Percentiles rank a stretch among this genome's conserved stretches.
These are phyloP conservation scores for Perizoma affinitatum DNA, from an alignment of 2,888 invertebrate species.

Conservation along the genomic window DNA sequence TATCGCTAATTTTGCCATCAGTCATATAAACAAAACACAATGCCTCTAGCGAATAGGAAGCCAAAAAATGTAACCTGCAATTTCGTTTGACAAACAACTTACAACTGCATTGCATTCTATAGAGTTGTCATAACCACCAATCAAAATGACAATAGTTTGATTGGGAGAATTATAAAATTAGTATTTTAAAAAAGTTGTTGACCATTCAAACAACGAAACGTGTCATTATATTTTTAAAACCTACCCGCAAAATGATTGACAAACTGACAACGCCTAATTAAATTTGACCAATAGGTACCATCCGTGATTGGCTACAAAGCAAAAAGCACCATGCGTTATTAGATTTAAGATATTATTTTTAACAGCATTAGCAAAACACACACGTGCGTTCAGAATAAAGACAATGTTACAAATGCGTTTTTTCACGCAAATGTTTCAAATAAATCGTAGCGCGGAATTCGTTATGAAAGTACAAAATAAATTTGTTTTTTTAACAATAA, in stretches of 20 bases:
- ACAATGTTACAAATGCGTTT: conserved; percentile 21
- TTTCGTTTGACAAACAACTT: conserved; percentile 37
- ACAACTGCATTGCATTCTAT: conserved; percentile 16
- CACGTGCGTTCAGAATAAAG: conserved; percentile 4
- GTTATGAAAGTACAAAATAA: conserved; percentile 18
- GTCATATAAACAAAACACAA: conserved; percentile 26
- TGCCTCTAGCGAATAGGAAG: conserved; percentile 30
- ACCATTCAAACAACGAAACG: conserved; percentile 51
- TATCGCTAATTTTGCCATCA: conserved; percentile 30
- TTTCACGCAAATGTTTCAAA: conserved; percentile 1
- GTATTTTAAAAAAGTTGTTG: conserved; percentile 46
- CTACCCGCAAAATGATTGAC: conserved; percentile 49
- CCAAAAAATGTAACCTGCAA: conserved; percentile 31
- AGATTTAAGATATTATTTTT: background rate
- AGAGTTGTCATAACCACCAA: conserved; percentile 38
- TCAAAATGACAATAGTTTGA: conserved; percentile 35
- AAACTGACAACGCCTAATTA: conserved; percentile 65
- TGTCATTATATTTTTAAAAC: conserved; percentile 54
- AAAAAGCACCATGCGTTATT: conserved; percentile 6
- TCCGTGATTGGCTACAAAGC: conserved; percentile 40
- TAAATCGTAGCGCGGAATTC: background rate
- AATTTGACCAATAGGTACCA: conserved; percentile 55
- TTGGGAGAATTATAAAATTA: conserved; percentile 38
- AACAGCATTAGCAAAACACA: conserved; percentile 1
- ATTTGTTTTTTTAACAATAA: conserved; percentile 50